phyloP scores from a whole-genome alignment of 1,140 invertebrate species.

The Microplitis mediator region DNA sequence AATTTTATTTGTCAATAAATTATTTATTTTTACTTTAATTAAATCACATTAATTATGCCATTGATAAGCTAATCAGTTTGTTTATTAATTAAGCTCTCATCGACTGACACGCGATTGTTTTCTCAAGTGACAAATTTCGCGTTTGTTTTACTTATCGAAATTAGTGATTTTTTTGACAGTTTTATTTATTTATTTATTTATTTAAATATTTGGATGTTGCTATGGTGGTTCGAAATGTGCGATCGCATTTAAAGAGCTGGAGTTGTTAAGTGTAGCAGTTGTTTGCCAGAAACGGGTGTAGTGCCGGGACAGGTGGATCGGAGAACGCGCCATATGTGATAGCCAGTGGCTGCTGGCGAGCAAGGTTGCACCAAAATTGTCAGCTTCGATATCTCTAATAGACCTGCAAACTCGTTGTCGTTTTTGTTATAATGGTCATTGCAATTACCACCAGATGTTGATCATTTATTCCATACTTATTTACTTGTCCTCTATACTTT shows the following conservation, averaged over 20 bases:
- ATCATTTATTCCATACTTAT: no score
- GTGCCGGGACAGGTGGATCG: background rate
- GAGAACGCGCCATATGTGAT: slow-evolving; percentile 39
- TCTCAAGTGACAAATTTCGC: no score
- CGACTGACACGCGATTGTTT: background rate
- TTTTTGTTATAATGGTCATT: background rate
- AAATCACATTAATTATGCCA: background rate
- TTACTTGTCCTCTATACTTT: no score
- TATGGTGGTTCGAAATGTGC: no score
- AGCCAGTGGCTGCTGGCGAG: slow-evolving; percentile 29
- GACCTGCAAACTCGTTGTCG: background rate
- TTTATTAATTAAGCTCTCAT: background rate
- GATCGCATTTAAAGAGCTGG: no score
- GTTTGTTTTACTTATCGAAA: no score
- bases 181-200: no score
- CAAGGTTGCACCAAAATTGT: slow-evolving; percentile 45
- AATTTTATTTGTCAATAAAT: background rate
- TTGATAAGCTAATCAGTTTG: background rate
- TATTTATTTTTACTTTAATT: background rate
- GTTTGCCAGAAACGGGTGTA: background rate
- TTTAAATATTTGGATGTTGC: no score
- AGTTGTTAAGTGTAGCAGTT: background rate
- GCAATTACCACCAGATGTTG: no score
- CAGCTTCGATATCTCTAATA: slow-evolving; percentile 2
- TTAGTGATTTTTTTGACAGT: no score